phyloP scores from a whole-genome alignment of 1,140 invertebrate species.

The Drosophila neocordata region DNA sequence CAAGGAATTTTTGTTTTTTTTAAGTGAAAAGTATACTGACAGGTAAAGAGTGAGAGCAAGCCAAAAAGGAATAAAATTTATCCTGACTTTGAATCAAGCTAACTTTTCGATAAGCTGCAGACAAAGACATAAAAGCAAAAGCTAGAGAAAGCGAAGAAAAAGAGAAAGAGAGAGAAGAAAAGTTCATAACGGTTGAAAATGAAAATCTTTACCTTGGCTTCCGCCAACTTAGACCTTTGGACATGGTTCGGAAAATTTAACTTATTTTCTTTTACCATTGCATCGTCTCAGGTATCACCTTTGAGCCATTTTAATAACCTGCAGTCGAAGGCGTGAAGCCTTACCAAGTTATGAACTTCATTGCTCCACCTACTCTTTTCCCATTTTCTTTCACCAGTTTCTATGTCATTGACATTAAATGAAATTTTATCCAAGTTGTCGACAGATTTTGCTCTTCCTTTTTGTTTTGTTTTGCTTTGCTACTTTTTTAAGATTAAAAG shows the following conservation, averaged over 20 bases:
- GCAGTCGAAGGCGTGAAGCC: slow-evolving; percentile 50
- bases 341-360: slow-evolving; percentile 75
- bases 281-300: slow-evolving; percentile 65
- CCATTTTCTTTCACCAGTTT: slow-evolving; percentile 27
- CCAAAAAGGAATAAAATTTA: neutral
- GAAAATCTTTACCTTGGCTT: slow-evolving; percentile 58
- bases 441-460: slow-evolving; percentile 33
- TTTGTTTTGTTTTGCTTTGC: neutral
- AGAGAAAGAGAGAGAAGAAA: slow-evolving; percentile 34
- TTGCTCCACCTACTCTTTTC: neutral
- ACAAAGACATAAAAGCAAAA: slow-evolving; percentile 43
- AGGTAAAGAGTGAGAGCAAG: neutral
- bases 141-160: slow-evolving; percentile 12
- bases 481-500: neutral
- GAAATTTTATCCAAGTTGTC: slow-evolving; percentile 55
- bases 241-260: neutral
- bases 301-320: slow-evolving; percentile 76
- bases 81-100: slow-evolving; percentile 14
- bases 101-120: slow-evolving; percentile 80
- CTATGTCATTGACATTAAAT: slow-evolving; percentile 68
- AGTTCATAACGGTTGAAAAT: slow-evolving; percentile 55
- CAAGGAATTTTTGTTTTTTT: slow-evolving; percentile 38
- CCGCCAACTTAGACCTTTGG: neutral
- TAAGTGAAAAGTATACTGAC: slow-evolving; percentile 44
- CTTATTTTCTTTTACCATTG: neutral